Evolutionary conservation across 2,797 vertebrate species (phyloP), one percentile per base, ranked within the genome.

Genomic region (Oryzias dopingdopingensis): DNA sequence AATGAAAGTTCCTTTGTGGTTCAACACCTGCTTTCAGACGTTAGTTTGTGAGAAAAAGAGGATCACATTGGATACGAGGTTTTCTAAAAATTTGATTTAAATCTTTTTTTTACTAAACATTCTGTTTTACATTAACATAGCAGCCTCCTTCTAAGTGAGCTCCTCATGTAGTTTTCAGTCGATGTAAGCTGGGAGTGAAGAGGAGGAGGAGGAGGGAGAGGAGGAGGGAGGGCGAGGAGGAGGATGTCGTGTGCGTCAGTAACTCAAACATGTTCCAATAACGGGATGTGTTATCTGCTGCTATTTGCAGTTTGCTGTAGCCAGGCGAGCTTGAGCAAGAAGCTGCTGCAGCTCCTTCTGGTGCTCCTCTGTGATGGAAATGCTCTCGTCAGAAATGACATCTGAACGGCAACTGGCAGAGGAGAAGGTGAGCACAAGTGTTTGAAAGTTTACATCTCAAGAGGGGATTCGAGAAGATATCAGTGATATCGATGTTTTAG

Each of bases 251-350:
- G 77, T 88, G 81, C 81, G 86, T 89, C 87, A 86, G 84, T 76
- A 73, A 81, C 75, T 84, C 82, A 87, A 87, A 80, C 83, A 86
- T 87, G 81, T 85, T 86, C 82, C 80, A 85, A 74, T 83, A 83
- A 77, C 81, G 59, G 57, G 24, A 68, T 70, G 67, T 72, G 85
- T 77, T 77, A 84, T 85, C 71, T 84, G 83, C 85, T 84, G 85
- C 85, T 88, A 86, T 88, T 86, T 85, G 79, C 86, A 83, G 83
- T 84, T 76, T 70, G 26, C 85, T 81, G 84, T 83, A 83, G 65
- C 74, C 70, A 81, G 76, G 77, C 79, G 74, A 76, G 77, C 74
- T 20, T 6, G 53, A 74, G 80, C 67, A 70, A 56, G 22, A 67
- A 70, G 41, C 58, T 56, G 75, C 76, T 46, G 71, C 54, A 43